Conservation (phyloP, 2,113 vertebrate species). For the Cebidichthys violaceus region DNA sequence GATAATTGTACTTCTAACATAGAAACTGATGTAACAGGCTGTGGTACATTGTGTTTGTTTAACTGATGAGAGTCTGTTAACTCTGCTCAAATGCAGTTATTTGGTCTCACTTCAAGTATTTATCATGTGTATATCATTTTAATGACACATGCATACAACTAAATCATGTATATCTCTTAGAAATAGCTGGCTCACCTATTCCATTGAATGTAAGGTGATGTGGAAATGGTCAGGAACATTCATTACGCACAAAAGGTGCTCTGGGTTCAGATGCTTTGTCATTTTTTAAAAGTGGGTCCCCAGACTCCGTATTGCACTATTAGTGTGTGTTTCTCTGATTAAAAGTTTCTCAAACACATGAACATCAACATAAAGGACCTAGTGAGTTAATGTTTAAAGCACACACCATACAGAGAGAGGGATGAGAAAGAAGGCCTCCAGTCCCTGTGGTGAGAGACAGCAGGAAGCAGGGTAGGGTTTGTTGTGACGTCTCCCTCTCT, state of each 20-base stretch:
- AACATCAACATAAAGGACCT: neutral
- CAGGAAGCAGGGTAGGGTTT: conserved; percentile 30
- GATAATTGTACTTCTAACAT: neutral
- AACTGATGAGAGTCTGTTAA: neutral
- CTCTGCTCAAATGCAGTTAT: neutral
- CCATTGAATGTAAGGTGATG: too few relatives aligned
- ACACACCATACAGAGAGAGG: conserved; percentile 1
- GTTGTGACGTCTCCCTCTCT: conserved; percentile 24
- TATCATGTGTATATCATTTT: too few relatives aligned
- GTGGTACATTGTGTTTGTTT: neutral
- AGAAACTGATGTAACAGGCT: too few relatives aligned
- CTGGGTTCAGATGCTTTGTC: neutral
- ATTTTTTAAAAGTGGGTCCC: too few relatives aligned
- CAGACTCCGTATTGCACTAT: neutral
- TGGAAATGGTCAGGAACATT: too few relatives aligned
- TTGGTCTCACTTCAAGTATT: too few relatives aligned
- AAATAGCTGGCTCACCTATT: too few relatives aligned
- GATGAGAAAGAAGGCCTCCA: conserved; percentile 36
- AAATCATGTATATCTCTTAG: too few relatives aligned
- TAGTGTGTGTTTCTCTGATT: neutral
- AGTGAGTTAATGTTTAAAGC: too few relatives aligned
- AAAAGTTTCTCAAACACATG: neutral
- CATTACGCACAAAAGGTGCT: neutral
- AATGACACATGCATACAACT: too few relatives aligned
- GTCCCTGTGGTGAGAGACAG: conserved; percentile 42